Evolutionary conservation across 2,113 vertebrate species (phyloP).

Genomic region (Struthio camelus): DNA sequence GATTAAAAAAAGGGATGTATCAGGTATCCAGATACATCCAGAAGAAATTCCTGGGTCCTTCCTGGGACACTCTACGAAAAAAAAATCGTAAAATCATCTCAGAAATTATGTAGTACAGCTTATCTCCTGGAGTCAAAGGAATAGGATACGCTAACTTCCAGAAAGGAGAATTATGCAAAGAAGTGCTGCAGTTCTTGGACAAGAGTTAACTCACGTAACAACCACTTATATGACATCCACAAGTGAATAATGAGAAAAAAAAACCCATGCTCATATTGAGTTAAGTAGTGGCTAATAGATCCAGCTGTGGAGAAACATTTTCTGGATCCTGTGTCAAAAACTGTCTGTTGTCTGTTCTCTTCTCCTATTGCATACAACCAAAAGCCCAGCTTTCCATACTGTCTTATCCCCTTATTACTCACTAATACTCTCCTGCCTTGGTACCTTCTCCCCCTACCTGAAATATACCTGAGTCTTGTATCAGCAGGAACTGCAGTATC

Average conservation of each 20-base stretch:
- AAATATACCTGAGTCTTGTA: background rate
- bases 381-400: background rate
- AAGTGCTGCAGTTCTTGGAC: background rate
- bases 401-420: background rate
- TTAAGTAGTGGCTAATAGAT: background rate
- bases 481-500: background rate
- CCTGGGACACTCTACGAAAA: background rate
- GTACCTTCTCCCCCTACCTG: background rate
- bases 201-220: background rate
- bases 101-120: background rate
- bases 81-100: background rate
- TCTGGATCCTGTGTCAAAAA: background rate
- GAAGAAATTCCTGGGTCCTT: background rate
- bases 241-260: background rate
- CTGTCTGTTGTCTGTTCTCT: background rate
- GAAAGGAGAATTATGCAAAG: background rate
- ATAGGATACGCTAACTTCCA: background rate
- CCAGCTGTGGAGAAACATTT: background rate
- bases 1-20: background rate
- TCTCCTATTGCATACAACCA: background rate
- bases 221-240: background rate
- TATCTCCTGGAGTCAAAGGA: background rate
- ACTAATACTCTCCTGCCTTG: background rate
- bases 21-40: background rate
- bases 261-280: accelerated